Evolutionary conservation across 1,140 invertebrate species (phyloP).

Genomic region (Nomia melanderi): DNA sequence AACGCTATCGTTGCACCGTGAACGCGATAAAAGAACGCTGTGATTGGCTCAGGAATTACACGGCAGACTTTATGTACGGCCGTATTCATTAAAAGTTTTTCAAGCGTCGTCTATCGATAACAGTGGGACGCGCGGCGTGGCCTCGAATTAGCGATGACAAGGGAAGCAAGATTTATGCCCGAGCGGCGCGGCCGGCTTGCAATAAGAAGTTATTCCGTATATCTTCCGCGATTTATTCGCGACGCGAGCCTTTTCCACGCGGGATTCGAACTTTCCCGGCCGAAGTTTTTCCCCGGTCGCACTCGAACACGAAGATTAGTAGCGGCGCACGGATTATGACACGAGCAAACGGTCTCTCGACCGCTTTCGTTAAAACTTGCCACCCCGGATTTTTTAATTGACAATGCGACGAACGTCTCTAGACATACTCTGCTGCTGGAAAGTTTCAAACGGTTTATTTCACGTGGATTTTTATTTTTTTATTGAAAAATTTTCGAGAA

Average conservation of each 20-base stretch:
- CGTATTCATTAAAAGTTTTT: slow-evolving; percentile 33
- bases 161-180: slow-evolving; percentile 43
- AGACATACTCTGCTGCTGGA: too few relatives aligned
- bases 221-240: slow-evolving; percentile 60
- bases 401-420: too few relatives aligned
- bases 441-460: too few relatives aligned
- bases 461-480: too few relatives aligned
- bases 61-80: background rate
- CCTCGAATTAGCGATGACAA: slow-evolving; percentile 52
- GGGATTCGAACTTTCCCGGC: slow-evolving; percentile 47
- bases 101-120: background rate
- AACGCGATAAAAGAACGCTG: background rate
- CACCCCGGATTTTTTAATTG: background rate
- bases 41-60: too few relatives aligned
- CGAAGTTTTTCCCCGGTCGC: background rate
- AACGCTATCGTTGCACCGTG: too few relatives aligned
- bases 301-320: background rate
- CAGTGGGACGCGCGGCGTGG: background rate
- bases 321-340: background rate
- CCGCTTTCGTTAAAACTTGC: background rate
- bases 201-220: slow-evolving; percentile 64
- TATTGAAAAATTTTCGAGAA: too few relatives aligned
- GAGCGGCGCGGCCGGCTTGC: slow-evolving; percentile 19
- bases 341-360: background rate
- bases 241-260: slow-evolving; percentile 34